Evolutionary conservation across 2,888 invertebrate species (phyloP).

Genomic region (Gymnoscelis rufifasciata): DNA sequence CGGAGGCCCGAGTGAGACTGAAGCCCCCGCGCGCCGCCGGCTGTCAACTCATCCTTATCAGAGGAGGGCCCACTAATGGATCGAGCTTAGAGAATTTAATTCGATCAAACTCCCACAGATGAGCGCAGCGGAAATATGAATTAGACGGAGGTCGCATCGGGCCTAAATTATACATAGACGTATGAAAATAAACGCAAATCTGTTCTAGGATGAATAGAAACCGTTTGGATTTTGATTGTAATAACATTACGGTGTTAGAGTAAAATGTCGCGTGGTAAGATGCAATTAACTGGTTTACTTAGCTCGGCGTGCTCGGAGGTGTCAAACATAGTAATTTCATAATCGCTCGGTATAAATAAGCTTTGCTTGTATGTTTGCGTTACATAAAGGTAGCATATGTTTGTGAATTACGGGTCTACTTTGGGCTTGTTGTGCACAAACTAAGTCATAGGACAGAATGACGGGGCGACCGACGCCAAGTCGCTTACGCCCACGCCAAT

Average conservation of each 20-base stretch:
- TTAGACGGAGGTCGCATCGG: constrained; percentile 43
- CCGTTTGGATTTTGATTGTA: constrained; percentile 8
- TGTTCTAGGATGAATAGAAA: constrained; percentile 8
- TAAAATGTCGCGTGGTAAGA: background rate
- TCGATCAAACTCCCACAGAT: constrained; percentile 61
- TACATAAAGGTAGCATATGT: constrained; percentile 31
- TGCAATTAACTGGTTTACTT: constrained; percentile 6
- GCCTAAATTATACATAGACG: constrained; percentile 27
- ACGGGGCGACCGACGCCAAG: constrained; percentile 23
- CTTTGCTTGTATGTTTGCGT: constrained; percentile 30
- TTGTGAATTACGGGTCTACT: constrained; percentile 30
- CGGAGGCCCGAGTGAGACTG: constrained; percentile 38
- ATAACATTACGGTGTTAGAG: constrained; percentile 4
- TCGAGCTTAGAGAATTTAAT: constrained; percentile 67
- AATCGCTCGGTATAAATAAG: constrained; percentile 28
- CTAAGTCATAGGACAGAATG: background rate
- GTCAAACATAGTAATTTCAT: constrained; percentile 16
- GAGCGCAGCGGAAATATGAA: constrained; percentile 65
- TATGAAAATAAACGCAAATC: constrained; percentile 9
- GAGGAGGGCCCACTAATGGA: constrained; percentile 67
- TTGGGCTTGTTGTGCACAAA: constrained; percentile 4
- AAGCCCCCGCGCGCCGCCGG: constrained; percentile 45
- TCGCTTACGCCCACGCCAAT: constrained; percentile 32
- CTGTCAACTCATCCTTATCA: constrained; percentile 61
- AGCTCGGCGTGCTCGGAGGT: constrained; percentile 6